Evolutionary conservation across 2,888 invertebrate genomes (phyloP).

Genomic region (Xanthia icteritia): DNA sequence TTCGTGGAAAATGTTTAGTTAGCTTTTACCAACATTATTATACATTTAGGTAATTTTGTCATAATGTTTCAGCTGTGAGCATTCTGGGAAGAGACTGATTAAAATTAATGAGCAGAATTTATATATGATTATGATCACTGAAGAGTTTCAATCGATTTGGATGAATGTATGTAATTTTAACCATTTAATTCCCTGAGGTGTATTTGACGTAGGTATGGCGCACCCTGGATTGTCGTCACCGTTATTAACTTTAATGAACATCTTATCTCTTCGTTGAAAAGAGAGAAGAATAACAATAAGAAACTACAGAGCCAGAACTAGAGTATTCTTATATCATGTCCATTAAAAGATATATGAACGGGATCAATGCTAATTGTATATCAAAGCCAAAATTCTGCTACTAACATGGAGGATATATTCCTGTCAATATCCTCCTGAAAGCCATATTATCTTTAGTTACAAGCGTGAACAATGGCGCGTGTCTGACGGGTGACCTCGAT

Average conservation of each 20-base stretch:
- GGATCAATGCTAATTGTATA: conserved; percentile 13
- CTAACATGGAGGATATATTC: conserved; percentile 1
- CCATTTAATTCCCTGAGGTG: not conserved
- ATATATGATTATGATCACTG: not conserved
- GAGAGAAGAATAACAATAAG: not conserved
- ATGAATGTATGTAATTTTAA: not conserved
- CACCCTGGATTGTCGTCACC: not conserved
- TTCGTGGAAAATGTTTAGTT: conserved; percentile 1
- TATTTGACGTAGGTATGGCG: too few relatives aligned
- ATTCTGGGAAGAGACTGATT: not conserved
- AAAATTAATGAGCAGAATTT: not conserved
- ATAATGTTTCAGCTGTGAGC: not conserved
- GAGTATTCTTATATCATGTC: not conserved
- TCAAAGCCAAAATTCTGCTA: conserved; percentile 2
- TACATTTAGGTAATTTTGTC: not conserved
- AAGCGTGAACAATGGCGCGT: conserved; percentile 34
- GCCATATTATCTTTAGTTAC: conserved; percentile 22
- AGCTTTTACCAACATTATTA: conserved; percentile 1
- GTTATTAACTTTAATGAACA: not conserved
- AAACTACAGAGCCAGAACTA: not conserved
- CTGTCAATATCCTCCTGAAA: conserved; percentile 5
- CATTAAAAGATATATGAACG: not conserved
- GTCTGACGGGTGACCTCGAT: conserved; percentile 38
- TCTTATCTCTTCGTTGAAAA: too few relatives aligned
- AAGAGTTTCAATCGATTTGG: not conserved